Conservation (phyloP, 2,888 invertebrate genomes). For the Linnaemya tessellans region DNA sequence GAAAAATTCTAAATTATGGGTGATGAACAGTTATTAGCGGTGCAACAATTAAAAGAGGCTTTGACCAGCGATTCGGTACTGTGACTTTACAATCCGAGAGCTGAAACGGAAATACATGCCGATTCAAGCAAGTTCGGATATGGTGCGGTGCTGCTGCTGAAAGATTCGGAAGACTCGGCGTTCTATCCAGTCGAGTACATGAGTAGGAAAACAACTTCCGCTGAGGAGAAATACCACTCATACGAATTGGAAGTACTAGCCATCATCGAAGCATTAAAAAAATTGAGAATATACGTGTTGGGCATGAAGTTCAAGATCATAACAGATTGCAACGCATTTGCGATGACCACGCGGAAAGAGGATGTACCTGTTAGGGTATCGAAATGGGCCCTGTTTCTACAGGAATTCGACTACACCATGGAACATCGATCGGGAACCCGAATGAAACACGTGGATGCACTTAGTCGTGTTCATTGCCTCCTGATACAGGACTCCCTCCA, state of each 20-base stretch:
- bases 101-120: background rate
- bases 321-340: too few relatives aligned
- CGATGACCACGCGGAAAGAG: too few relatives aligned
- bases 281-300: background rate
- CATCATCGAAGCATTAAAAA: background rate
- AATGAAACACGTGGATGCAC: background rate
- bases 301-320: background rate
- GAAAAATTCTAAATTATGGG: background rate
- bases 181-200: background rate
- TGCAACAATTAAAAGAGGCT: too few relatives aligned
- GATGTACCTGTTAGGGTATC: too few relatives aligned
- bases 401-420: too few relatives aligned
- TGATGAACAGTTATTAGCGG: too few relatives aligned
- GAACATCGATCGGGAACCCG: background rate
- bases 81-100: too few relatives aligned
- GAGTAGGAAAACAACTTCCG: conserved; percentile 5
- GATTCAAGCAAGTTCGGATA: background rate
- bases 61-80: too few relatives aligned
- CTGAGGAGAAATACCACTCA: too few relatives aligned
- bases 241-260: background rate
- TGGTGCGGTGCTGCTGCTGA: background rate
- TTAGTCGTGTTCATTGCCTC: background rate
- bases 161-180: background rate
- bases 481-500: too few relatives aligned
- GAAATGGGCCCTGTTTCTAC: too few relatives aligned